Percentiles rank a stretch among this genome's conserved stretches.
Conservation (phyloP, 2,797 vertebrate species). For the Eidolon dupreanum region DNA sequence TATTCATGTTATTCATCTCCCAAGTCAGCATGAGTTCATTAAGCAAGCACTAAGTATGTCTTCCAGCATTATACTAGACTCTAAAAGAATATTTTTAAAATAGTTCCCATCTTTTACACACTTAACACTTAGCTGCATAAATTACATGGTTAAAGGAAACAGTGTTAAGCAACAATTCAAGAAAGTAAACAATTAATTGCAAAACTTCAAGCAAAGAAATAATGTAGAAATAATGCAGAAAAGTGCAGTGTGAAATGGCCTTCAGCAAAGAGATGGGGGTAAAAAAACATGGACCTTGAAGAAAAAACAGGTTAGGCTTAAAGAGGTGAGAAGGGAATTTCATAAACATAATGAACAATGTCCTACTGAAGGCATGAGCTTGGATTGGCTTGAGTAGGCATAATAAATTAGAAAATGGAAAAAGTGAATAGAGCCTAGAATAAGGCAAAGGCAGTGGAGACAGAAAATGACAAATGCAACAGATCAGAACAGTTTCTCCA, state of each 20-base stretch:
- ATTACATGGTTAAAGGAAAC: conserved; percentile 22
- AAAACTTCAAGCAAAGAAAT: conserved; percentile 30
- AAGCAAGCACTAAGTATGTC: conserved; percentile 1
- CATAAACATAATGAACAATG: conserved; percentile 35
- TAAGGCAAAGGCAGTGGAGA: neutral
- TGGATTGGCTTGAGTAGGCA: neutral
- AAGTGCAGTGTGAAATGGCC: neutral
- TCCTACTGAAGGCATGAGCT: neutral
- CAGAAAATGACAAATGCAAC: neutral
- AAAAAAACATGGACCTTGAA: neutral
- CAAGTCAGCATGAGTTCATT: neutral
- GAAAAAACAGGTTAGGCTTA: neutral
- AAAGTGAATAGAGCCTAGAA: neutral
- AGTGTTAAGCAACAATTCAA: conserved; percentile 49
- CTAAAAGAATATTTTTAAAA: conserved; percentile 28
- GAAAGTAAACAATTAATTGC: neutral
- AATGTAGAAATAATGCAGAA: neutral
- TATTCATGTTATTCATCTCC: conserved; percentile 26
- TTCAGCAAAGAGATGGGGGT: neutral
- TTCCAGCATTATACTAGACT: conserved; percentile 4
- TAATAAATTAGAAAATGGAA: neutral
- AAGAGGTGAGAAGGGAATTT: neutral
- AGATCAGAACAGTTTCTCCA: neutral
- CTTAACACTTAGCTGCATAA: conserved; percentile 45
- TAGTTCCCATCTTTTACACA: conserved; percentile 29